A percentile compares a stretch with the other conserved stretches of the same genome.
Evolutionary conservation across 2,113 vertebrate species (phyloP).

Genomic region (Lampris incognitus): DNA sequence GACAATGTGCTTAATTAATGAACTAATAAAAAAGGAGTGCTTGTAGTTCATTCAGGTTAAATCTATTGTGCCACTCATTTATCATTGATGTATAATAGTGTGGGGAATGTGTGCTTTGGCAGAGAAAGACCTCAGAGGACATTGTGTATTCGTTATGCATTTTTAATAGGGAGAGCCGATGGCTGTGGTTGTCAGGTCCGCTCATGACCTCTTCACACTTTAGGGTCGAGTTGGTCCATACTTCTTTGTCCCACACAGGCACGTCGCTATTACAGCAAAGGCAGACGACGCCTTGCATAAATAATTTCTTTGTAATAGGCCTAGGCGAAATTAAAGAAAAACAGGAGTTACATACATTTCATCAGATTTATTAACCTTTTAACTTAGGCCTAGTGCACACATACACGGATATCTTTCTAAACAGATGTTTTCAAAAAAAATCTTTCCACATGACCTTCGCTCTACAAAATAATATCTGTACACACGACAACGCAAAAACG

Average conservation of each 20-base stretch:
- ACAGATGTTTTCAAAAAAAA: too few species aligned
- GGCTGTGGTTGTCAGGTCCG: conserved; percentile 12
- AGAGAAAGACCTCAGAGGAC: conserved; percentile 31
- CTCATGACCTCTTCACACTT: conserved; percentile 34
- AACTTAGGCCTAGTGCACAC: too few species aligned
- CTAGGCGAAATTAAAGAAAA: too few species aligned
- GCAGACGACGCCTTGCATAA: conserved; percentile 20
- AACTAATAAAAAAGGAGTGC: conserved; percentile 38
- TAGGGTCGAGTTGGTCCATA: conserved; percentile 4
- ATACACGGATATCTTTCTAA: too few species aligned
- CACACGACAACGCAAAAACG: too few species aligned
- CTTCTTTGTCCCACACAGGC: not conserved
- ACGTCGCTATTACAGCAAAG: conserved; percentile 12
- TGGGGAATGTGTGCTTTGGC: not conserved
- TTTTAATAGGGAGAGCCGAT: conserved; percentile 20
- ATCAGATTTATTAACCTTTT: too few species aligned
- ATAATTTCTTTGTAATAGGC: too few species aligned
- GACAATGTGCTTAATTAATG: conserved; percentile 42
- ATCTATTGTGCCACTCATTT: conserved; percentile 43
- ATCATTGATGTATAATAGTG: conserved; percentile 52
- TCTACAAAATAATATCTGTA: too few species aligned
- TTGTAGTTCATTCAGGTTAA: conserved; percentile 22
- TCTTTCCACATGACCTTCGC: too few species aligned
- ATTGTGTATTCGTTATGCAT: conserved; percentile 57
- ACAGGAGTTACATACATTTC: too few species aligned